Evolutionary conservation across 2,888 invertebrate species (phyloP).

Genomic region (Prosapia bicincta): DNA sequence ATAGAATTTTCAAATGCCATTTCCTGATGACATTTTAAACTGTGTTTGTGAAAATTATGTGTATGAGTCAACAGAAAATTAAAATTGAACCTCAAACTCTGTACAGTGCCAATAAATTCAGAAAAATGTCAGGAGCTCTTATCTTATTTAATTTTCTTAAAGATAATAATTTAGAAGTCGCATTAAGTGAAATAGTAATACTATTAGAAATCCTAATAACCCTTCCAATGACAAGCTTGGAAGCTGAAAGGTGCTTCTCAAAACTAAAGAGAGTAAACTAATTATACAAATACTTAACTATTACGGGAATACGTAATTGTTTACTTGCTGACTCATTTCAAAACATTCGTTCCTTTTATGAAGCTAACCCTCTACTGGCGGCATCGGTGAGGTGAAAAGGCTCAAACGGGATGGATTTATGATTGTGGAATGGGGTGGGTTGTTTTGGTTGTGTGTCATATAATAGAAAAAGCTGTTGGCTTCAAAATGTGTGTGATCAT

Average conservation of each 20-base stretch:
- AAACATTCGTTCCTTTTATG: too few relatives aligned
- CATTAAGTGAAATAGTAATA: not conserved
- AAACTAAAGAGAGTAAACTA: too few relatives aligned
- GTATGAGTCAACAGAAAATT: not conserved
- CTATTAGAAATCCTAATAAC: not conserved
- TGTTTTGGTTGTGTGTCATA: too few relatives aligned
- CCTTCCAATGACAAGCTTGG: slow-evolving; percentile 19
- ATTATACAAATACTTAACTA: too few relatives aligned
- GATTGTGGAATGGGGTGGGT: too few relatives aligned
- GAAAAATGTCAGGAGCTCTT: not conserved
- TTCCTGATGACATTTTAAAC: not conserved
- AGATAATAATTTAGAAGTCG: not conserved
- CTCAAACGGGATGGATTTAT: too few relatives aligned
- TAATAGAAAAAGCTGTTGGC: too few relatives aligned
- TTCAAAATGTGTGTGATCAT: too few relatives aligned
- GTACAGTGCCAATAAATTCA: not conserved
- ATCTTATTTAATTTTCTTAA: not conserved
- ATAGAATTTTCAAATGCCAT: not conserved
- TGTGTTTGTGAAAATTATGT: not conserved
- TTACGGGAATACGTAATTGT: too few relatives aligned
- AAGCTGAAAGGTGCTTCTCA: slow-evolving; percentile 39
- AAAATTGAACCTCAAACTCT: not conserved
- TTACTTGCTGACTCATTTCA: too few relatives aligned
- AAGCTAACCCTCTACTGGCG: too few relatives aligned
- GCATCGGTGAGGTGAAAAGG: too few relatives aligned